phyloP scores from a whole-genome alignment of 2,888 invertebrate genomes.

The Lingula anatina region DNA sequence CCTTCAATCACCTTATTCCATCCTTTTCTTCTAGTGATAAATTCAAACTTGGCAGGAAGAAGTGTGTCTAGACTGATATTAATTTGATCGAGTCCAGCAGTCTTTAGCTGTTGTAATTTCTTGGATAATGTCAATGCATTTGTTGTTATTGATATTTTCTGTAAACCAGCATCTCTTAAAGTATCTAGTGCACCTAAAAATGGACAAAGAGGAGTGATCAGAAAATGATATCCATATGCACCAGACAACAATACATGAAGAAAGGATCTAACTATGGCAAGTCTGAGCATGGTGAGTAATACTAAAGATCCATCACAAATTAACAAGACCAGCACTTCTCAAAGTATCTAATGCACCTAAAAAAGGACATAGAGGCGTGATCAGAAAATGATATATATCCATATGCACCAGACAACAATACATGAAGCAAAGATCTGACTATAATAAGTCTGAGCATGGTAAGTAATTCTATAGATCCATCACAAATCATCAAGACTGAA shows the following conservation, averaged over 20 bases:
- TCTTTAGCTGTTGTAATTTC: slow-evolving; percentile 68
- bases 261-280: too few relatives aligned
- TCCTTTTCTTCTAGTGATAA: slow-evolving; percentile 82
- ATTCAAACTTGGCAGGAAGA: slow-evolving; percentile 75
- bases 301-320: slow-evolving; percentile 84
- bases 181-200: slow-evolving; percentile 59
- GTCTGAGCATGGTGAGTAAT: too few relatives aligned
- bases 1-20: slow-evolving; percentile 81
- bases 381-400: too few relatives aligned
- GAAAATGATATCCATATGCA: slow-evolving; percentile 85
- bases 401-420: too few relatives aligned
- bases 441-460: too few relatives aligned
- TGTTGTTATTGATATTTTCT: slow-evolving; percentile 84
- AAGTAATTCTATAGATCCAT: too few relatives aligned
- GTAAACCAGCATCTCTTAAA: slow-evolving; percentile 58
- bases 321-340: slow-evolving; percentile 61
- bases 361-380: slow-evolving; percentile 7
- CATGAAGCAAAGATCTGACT: too few relatives aligned
- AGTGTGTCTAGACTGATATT: slow-evolving; percentile 95
- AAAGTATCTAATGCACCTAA: slow-evolving; percentile 59
- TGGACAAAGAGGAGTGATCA: slow-evolving; percentile 69
- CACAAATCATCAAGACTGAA: too few relatives aligned
- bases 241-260: too few relatives aligned
- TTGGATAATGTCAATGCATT: slow-evolving; percentile 85
- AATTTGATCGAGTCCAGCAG: slow-evolving; percentile 79